A percentile compares a stretch with the other conserved stretches of the same genome.
Evolutionary conservation across 1,140 invertebrate species (phyloP).

Genomic region (Cyclina sinensis): DNA sequence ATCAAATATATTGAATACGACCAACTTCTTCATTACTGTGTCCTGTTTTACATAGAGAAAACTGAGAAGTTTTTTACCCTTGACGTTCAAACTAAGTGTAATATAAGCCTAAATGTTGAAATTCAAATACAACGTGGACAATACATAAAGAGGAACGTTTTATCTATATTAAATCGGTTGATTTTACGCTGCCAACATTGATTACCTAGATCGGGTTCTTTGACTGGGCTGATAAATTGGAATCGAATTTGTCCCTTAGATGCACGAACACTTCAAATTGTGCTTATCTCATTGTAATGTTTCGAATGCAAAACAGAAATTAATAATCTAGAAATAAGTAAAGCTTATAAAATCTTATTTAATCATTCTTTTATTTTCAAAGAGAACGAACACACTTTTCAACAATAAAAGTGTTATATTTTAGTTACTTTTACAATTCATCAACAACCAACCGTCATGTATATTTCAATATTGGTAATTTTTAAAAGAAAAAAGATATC

Average conservation of each 20-base stretch:
- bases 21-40: too few relatives aligned
- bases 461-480: too few relatives aligned
- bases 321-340: too few relatives aligned
- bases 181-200: not conserved
- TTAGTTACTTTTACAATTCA: too few relatives aligned
- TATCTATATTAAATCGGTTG: not conserved
- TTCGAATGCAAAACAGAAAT: not conserved
- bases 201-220: not conserved
- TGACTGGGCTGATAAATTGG: not conserved
- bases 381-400: too few relatives aligned
- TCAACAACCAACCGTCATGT: too few relatives aligned
- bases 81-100: not conserved
- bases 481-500: too few relatives aligned
- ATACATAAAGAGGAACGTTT: not conserved
- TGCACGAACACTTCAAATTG: not conserved
- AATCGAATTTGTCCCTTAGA: not conserved
- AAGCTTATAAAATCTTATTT: too few relatives aligned
- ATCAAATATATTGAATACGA: too few relatives aligned
- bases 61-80: not conserved
- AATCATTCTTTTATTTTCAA: too few relatives aligned
- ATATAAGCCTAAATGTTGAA: not conserved
- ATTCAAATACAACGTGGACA: conserved; percentile 11
- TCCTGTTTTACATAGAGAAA: not conserved
- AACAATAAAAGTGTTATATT: too few relatives aligned
- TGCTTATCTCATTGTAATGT: not conserved